Conservation (phyloP, 2,113 vertebrate species). For the Eulemur rufifrons region DNA sequence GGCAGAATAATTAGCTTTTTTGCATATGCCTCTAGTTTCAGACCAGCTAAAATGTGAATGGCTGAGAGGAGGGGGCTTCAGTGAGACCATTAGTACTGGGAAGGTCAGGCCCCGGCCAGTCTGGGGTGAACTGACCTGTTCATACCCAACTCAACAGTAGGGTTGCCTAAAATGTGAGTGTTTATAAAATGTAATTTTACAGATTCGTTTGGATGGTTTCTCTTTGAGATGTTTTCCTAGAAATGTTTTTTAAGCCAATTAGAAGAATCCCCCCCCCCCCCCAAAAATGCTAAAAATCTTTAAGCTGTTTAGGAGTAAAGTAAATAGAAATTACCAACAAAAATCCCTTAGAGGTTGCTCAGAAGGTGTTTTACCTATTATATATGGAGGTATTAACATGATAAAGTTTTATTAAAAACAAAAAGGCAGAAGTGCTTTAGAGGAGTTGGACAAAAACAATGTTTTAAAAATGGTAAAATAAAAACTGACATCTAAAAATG, state of each 20-base stretch:
- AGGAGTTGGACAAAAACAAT: not conserved
- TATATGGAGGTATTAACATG: not conserved
- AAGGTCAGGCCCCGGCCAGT: not conserved
- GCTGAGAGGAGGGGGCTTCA: not conserved
- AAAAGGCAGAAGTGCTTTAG: not conserved
- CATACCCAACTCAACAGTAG: not conserved
- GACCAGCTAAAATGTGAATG: not conserved
- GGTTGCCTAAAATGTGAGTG: not conserved
- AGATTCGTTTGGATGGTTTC: not conserved
- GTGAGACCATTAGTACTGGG: not conserved
- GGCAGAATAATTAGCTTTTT: not conserved
- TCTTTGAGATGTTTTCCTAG: not conserved
- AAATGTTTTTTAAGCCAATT: not conserved
- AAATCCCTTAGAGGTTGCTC: too few relatives aligned
- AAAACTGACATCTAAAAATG: not conserved
- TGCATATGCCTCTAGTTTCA: not conserved
- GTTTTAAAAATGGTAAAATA: not conserved
- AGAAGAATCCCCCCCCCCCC: not conserved
- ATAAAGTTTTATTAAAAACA: not conserved
- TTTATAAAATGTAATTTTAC: not conserved
- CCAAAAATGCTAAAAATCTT: not conserved
- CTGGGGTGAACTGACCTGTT: not conserved
- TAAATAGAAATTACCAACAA: not conserved
- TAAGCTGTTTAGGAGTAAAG: not conserved
- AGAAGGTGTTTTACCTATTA: rapidly evolving